A percentile compares a stretch with the other conserved stretches of the same genome.
Evolutionary conservation across 2,797 vertebrate genomes (phyloP).

Genomic region (Lepidocolaptes lacrymiger): DNA sequence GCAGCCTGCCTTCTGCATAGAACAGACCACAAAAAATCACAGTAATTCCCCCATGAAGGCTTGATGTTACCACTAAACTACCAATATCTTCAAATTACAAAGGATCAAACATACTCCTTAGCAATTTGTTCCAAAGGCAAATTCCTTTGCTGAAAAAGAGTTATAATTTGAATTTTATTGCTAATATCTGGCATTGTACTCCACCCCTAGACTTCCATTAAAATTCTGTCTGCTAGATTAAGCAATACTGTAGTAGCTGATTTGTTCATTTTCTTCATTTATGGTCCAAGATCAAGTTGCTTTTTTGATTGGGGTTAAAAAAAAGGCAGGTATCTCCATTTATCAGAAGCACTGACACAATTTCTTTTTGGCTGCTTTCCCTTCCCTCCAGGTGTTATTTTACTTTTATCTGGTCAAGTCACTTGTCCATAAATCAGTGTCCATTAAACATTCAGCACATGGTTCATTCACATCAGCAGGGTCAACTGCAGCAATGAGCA

Average conservation of each 20-base stretch:
- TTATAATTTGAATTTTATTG: slow-evolving; percentile 1
- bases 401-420: neutral
- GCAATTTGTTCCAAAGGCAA: neutral
- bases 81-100: neutral
- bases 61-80: neutral
- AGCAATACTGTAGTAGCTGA: neutral
- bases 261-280: neutral
- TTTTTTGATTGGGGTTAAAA: neutral
- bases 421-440: neutral
- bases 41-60: neutral
- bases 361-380: slow-evolving; percentile 5
- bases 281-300: neutral
- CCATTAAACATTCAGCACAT: neutral
- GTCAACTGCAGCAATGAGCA: neutral
- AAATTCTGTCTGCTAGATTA: neutral
- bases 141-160: neutral
- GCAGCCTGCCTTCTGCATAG: neutral
- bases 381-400: neutral
- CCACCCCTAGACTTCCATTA: neutral
- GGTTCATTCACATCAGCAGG: neutral
- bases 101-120: neutral
- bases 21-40: neutral
- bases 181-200: neutral
- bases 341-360: neutral
- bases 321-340: neutral